Conservation (phyloP, 2,888 invertebrate species). For the Epistrophe eligans region DNA sequence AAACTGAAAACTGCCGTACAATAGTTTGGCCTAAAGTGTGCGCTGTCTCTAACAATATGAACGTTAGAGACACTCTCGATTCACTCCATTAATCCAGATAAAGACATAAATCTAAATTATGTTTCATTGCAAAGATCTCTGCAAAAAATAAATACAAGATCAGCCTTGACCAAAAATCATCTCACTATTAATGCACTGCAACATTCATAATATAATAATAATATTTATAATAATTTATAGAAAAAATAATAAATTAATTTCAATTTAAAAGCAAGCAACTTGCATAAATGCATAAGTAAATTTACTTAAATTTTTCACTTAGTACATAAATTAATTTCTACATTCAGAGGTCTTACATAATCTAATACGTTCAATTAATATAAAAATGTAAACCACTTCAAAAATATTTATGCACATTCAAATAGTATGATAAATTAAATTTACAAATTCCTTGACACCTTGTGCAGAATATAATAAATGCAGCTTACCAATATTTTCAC, state of each 20-base stretch:
- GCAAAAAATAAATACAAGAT: no score
- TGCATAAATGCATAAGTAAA: not conserved
- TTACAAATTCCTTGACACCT: conserved; percentile 53
- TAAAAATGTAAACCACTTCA: conserved; percentile 1
- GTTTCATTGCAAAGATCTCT: no score
- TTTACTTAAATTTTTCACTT: not conserved
- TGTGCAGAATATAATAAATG: conserved; percentile 27
- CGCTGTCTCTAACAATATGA: no score
- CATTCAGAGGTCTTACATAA: not conserved
- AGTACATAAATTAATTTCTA: not conserved
- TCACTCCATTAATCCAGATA: no score
- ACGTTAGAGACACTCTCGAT: no score
- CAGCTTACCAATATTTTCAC: conserved; percentile 19
- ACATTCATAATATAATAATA: no score
- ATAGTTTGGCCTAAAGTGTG: no score
- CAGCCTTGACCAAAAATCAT: no score
- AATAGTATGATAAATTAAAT: conserved; percentile 12
- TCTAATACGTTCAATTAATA: not conserved
- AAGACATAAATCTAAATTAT: no score
- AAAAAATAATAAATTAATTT: not conserved
- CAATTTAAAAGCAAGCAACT: not conserved
- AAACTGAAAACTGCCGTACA: no score
- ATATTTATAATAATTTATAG: no score
- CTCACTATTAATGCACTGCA: no score
- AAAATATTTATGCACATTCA: not conserved